Conservation (phyloP, 2,113 vertebrate genomes). For the Epinephelus moara region DNA sequence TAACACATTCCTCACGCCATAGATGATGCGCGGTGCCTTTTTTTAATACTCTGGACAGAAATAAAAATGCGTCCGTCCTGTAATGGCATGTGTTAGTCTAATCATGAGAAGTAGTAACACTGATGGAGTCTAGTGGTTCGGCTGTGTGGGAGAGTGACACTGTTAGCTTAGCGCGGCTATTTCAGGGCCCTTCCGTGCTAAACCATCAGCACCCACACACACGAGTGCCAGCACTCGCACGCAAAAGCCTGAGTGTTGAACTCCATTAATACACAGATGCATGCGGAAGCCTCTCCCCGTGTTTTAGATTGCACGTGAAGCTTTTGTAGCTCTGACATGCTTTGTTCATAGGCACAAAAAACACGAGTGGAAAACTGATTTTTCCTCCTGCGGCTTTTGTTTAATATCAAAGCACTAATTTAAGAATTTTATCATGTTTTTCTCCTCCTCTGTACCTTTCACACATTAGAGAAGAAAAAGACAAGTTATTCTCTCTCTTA, state of each 20-base stretch:
- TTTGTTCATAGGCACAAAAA: conserved; percentile 9
- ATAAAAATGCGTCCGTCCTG: conserved; percentile 24
- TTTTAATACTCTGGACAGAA: conserved; percentile 16
- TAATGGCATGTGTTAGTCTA: conserved; percentile 47
- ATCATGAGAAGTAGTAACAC: conserved; percentile 45
- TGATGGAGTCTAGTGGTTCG: conserved; percentile 46
- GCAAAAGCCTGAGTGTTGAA: conserved; percentile 14
- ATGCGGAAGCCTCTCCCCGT: conserved; percentile 2
- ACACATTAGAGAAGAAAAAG: not conserved
- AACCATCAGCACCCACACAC: conserved; percentile 54
- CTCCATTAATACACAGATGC: conserved; percentile 49
- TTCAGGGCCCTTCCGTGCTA: conserved; percentile 50
- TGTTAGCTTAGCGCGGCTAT: conserved; percentile 64
- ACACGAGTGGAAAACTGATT: not conserved
- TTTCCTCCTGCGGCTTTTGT: not conserved
- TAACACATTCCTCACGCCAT: not conserved
- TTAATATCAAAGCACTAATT: not conserved
- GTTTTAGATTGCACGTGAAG: not conserved
- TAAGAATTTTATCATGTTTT: not conserved
- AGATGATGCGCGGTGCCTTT: not conserved
- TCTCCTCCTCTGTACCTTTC: not conserved
- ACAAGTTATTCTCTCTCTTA: not conserved
- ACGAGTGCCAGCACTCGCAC: conserved; percentile 30
- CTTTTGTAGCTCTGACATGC: not conserved
- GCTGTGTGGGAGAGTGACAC: conserved; percentile 63